Evolutionary conservation across 2,888 invertebrate genomes (phyloP), one percentile per base, ranked within the genome.

Genomic region (Eilema caniola): DNA sequence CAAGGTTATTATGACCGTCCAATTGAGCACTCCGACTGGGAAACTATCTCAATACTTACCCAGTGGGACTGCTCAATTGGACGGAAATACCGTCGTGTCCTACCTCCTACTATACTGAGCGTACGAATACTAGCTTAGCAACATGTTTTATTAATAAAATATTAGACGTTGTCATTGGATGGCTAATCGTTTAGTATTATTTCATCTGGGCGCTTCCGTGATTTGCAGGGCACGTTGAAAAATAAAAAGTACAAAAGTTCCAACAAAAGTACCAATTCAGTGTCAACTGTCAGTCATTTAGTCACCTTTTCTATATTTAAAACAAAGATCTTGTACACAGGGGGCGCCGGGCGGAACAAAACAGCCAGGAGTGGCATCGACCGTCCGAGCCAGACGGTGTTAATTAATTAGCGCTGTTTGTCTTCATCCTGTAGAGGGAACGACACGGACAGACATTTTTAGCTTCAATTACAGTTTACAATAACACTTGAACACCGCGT

Each of bases 311-410:
- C 37, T 59, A 14, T 24, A 24, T 59, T 14, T 24, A 62, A 16
- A 37, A 37, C 24, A 24, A 24, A 24, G 62, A 24, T 24, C 16
- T 37, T 62, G 62, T 62, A 14, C 16, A 24, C n/a, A 62, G 24
- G 24, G 37, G 33, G 24, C 33, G 33, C 12, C 23, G 8, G 16
- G 1, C 23, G 14, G 16, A 24, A 57, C 31, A 65, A 65, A 65
- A 74, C 31, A 65, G 72, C 37, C 59, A 66, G 61, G 76, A 84
- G 82, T 70, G 79, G 64, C 80, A 84, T 85, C 76, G 78, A 84
- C 75, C 78, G 83, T 75, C 78, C 76, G 78, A 69, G 69, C 67
- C 74, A 76, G 73, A 67, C 72, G 10, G 31, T 25, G 70, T 57
- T 78, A 73, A 73, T 71, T 70, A 80, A 70, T 72, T 65, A 71